Evolutionary conservation across 2,113 vertebrate genomes (phyloP).

Genomic region (Burhinus bistriatus): DNA sequence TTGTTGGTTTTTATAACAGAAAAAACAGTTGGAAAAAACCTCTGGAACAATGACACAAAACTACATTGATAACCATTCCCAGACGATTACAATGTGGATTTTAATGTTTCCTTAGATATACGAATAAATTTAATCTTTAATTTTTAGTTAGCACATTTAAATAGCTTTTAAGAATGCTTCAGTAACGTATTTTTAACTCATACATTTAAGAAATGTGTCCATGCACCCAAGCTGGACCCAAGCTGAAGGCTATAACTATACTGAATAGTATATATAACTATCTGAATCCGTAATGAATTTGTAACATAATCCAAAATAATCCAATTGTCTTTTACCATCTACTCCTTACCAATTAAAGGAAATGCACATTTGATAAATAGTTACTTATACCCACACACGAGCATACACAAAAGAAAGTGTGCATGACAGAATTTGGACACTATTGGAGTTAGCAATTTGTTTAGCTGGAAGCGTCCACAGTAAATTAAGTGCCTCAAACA

Average conservation of each 20-base stretch:
- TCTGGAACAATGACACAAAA: slow-evolving; percentile 8
- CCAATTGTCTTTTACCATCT: background rate
- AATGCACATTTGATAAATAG: background rate
- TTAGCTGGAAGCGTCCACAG: background rate
- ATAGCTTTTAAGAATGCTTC: background rate
- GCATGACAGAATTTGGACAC: background rate
- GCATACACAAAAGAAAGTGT: background rate
- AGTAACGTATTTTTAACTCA: background rate
- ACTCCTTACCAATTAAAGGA: background rate
- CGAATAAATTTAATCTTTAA: slow-evolving; percentile 15
- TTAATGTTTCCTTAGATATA: slow-evolving; percentile 16
- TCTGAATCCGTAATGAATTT: background rate
- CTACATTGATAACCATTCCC: slow-evolving; percentile 28
- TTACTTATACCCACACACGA: background rate
- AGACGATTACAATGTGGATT: slow-evolving; percentile 46
- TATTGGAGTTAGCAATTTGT: background rate
- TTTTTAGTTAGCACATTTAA: slow-evolving; percentile 24
- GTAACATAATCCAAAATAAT: background rate
- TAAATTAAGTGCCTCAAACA: background rate
- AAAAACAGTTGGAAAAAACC: background rate
- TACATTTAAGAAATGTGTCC: background rate
- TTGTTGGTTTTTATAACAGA: slow-evolving; percentile 41
- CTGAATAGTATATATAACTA: background rate
- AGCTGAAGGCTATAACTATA: background rate
- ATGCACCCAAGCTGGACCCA: background rate